phyloP scores from a whole-genome alignment of 1,140 invertebrate genomes.

The Eubasilissa regina region DNA sequence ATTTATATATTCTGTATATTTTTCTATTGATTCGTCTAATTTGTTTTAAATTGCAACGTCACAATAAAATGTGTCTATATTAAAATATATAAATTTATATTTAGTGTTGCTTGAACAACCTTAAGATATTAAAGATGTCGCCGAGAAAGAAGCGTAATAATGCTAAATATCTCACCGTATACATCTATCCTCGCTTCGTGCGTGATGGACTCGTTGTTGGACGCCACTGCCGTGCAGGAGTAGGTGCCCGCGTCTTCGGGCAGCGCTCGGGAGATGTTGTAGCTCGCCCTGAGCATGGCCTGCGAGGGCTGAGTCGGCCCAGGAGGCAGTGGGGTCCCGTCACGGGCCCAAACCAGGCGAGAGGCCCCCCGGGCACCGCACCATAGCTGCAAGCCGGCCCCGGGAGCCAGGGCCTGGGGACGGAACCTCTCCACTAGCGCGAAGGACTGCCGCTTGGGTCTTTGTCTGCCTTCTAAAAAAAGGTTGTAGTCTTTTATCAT shows the following conservation, averaged over 20 bases:
- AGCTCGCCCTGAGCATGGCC: slow-evolving; percentile 7
- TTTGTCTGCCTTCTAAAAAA: background rate
- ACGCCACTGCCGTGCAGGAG: slow-evolving; percentile 82
- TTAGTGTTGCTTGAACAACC: too few species aligned
- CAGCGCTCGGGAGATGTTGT: slow-evolving; percentile 86
- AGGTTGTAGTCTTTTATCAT: too few species aligned
- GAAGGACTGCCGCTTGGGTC: slow-evolving; percentile 10
- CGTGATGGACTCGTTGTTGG: slow-evolving; percentile 78
- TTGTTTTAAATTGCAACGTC: too few species aligned
- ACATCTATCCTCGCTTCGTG: slow-evolving; percentile 86
- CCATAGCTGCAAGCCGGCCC: slow-evolving; percentile 30
- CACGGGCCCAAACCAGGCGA: slow-evolving; percentile 48
- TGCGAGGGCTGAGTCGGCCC: background rate
- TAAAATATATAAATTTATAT: too few species aligned
- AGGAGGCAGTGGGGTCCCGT: slow-evolving; percentile 39
- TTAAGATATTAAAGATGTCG: too few species aligned
- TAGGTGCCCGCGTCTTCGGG: slow-evolving; percentile 88
- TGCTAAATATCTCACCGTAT: slow-evolving; percentile 78
- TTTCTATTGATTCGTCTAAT: too few species aligned
- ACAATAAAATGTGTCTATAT: too few species aligned
- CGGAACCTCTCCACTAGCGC: slow-evolving; percentile 49
- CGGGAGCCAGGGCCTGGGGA: slow-evolving; percentile 38
- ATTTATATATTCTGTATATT: too few species aligned
- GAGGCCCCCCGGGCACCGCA: slow-evolving; percentile 49
- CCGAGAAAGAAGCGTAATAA: too few species aligned